Base-by-base conservation (phyloP, 2,797 vertebrate genomes). In the Premnoplex brunnescens region DNA sequence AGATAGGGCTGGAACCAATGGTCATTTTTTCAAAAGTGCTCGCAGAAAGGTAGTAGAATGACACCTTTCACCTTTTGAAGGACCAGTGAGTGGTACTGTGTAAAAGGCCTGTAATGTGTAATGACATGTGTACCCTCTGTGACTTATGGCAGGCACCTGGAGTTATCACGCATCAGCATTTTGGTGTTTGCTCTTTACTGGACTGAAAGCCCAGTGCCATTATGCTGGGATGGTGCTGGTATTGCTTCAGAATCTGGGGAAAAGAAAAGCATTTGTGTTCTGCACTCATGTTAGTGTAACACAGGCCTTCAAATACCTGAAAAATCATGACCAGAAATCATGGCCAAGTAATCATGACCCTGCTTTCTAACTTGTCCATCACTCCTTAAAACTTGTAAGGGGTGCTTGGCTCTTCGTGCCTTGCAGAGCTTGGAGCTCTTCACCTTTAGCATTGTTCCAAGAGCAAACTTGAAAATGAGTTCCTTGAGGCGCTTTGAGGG, bases 1-100 rank as follows among this genome's bases (percentile, higher is more conserved):
- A 91, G 83, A 94, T 86, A 96, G 4, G 39, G 85, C 81, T 69
- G 89, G 77, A 92, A 89, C n/a, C 55, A 39, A 13, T 34, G 32
- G 23, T 34, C 16, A 7, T 77, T 81, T 39, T 71, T 82, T 75
- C 22, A 36, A 30, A 73, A 64, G 26, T 6, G 3, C 63, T 96
- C 39, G 13, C 58, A 41, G 72, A 89, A 79, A 92, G 63, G 12
- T 26, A 22, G 2, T 54, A 24, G 54, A 86, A 63, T 63, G 17
- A 6, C 14, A 51, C 28, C 34, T 91, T 88, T 81, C 36, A 5
- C 17, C 81, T 81, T 73, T 59, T 60, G 69, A 44, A 67, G 82
- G 36, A 34, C 41, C 30, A 34, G 36, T 1, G n/a, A 63, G 49
- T 23, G 56, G n/a, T 41, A 16, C 6, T 30, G 9, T 43, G 11